Conservation (phyloP, 35 echinoderm and acorn worm genomes). For the Ophiothrix spiculata region DNA sequence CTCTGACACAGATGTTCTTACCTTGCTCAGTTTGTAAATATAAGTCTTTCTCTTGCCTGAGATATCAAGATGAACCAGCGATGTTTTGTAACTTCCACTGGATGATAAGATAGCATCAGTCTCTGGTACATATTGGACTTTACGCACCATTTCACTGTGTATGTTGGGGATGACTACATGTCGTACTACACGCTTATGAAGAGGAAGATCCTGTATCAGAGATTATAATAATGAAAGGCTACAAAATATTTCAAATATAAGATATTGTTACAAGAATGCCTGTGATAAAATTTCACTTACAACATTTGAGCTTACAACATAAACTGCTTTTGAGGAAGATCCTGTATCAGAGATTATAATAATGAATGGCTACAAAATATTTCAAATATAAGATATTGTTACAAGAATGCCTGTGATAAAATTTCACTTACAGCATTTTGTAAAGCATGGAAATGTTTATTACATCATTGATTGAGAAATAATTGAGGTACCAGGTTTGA, state of each 20-base stretch:
- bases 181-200: conserved; percentile 70
- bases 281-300: no score
- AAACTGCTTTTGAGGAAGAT: no score
- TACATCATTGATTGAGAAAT: no score
- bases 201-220: conserved; percentile 55
- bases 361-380: not conserved
- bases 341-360: conserved; percentile 28
- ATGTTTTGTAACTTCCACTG: conserved; percentile 74
- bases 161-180: conserved; percentile 67
- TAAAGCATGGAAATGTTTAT: no score
- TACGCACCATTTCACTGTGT: conserved; percentile 84
- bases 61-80: conserved; percentile 74
- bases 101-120: conserved; percentile 95
- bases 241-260: no score
- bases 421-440: no score
- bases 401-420: no score
- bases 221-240: not conserved
- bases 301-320: no score
- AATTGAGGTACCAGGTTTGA: no score
- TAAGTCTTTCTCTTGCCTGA: conserved; percentile 78
- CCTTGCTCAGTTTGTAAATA: conserved; percentile 71
- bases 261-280: no score
- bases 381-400: no score
- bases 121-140: conserved; percentile 81
- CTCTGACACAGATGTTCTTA: no score